A percentile compares a stretch with the other conserved stretches of the same genome.
phyloP scores from a whole-genome alignment of 1,140 invertebrate genomes.

The Lepidostoma basale region DNA sequence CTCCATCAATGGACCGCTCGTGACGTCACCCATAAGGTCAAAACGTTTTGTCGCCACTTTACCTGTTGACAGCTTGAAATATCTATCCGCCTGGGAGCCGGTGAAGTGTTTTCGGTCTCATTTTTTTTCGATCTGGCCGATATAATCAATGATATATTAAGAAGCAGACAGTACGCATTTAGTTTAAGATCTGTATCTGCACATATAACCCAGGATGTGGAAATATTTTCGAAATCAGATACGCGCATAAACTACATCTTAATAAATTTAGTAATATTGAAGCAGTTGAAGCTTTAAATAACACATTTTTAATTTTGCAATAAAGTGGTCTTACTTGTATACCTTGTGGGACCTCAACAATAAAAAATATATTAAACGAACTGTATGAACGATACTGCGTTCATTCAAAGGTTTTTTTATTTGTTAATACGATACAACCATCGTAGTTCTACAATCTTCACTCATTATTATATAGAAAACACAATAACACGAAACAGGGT shows the following conservation, averaged over 20 bases:
- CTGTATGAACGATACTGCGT: no score
- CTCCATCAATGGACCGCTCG: slow-evolving; percentile 13
- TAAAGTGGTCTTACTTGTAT: no score
- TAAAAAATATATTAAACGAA: no score
- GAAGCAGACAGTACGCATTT: neutral
- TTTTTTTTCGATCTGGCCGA: slow-evolving; percentile 11
- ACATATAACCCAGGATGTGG: slow-evolving; percentile 9
- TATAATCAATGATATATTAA: slow-evolving; percentile 23
- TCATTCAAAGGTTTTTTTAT: no score
- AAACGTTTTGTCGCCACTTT: slow-evolving; percentile 37
- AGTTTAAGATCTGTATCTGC: slow-evolving; percentile 1
- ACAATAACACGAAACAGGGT: neutral
- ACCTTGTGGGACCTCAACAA: no score
- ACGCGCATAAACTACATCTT: no score
- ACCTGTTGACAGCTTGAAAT: slow-evolving; percentile 32
- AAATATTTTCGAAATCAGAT: neutral
- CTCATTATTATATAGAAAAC: no score
- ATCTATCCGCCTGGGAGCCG: slow-evolving; percentile 27
- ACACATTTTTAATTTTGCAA: no score
- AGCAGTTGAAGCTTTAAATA: no score
- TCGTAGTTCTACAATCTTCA: no score
- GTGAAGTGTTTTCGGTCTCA: slow-evolving; percentile 23
- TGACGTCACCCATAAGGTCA: slow-evolving; percentile 33
- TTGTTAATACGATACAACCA: no score
- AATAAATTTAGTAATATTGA: no score